Evolutionary conservation across 2,888 invertebrate genomes (phyloP), one percentile per base, ranked within the genome.

Genomic region (Raillietiella orientalis): DNA sequence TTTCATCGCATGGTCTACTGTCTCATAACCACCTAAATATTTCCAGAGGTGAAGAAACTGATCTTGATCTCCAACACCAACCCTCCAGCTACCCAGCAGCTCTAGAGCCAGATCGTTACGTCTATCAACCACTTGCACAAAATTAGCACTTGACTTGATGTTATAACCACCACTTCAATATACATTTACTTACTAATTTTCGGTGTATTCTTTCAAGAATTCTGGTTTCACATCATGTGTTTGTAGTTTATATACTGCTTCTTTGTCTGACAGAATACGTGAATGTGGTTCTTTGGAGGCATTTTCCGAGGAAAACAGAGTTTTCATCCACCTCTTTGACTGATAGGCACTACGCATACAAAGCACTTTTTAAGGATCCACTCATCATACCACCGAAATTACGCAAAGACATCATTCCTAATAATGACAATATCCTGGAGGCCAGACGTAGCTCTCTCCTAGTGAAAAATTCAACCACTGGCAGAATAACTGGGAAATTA

Each of bases 11-110:
- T 59, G 57, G 48, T 79, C 79, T 38, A 79, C 66, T 37, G 65
- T 62, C 41, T 70, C 62, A 41, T 79, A 93, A 13, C 93, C 93
- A 25, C 84, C 79, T 8, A 66, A 69, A 44, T 79, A 87, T 40
- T 70, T 66, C 90, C 90, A 93, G 28, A 96, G 55, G 47, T 96
- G 90, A 31, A 96, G 53, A 11, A 69, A 79, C 50, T 96, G 93
- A 53, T 96, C 93, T 55, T 90, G 70, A 42, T 93, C 90, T 17
- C 96, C 96, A 20, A 79, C 75, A 27, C 70, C 67, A 2, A 90
- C 90, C 0, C 70, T 72, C 79, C 87, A 96, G 39, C 90, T 90
- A 28, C 75, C 93, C 14, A 84, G 67, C 36, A 93, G 52, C 42
- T 82, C 70, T 38, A 70, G 67, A 26, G 69, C 66, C 14, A 79